These are phyloP conservation scores for Malurus splendens DNA, from an alignment of 2,797 vertebrate species.

Conservation along the genomic window DNA sequence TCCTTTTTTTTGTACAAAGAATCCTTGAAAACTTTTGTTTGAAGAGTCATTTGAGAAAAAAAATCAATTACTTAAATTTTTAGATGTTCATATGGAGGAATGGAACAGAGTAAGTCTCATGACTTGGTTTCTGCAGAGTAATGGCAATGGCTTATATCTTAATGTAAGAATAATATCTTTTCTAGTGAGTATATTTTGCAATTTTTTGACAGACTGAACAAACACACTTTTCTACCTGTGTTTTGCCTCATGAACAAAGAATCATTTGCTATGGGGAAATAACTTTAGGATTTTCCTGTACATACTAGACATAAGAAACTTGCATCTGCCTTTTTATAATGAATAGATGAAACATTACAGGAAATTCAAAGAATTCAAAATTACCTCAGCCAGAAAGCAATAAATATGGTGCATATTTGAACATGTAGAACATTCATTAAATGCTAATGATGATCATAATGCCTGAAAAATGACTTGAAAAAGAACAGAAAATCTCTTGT, in stretches of 20 bases:
- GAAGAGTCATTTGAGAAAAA: background rate
- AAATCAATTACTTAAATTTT: background rate
- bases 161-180: background rate
- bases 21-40: background rate
- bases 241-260: background rate
- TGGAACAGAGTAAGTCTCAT: background rate
- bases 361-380: background rate
- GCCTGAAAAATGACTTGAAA: background rate
- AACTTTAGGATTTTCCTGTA: background rate
- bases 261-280: conserved; percentile 1
- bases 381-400: background rate
- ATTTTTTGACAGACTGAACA: background rate
- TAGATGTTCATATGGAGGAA: background rate
- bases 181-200: background rate
- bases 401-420: background rate
- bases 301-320: background rate
- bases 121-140: background rate
- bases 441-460: background rate
- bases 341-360: background rate
- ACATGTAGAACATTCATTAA: background rate
- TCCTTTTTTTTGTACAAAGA: background rate
- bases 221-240: background rate
- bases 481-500: conserved; percentile 21
- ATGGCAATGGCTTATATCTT: background rate
- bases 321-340: background rate